Base-by-base conservation (phyloP, 2,888 invertebrate species). In the Tenodera sinensis region DNA sequence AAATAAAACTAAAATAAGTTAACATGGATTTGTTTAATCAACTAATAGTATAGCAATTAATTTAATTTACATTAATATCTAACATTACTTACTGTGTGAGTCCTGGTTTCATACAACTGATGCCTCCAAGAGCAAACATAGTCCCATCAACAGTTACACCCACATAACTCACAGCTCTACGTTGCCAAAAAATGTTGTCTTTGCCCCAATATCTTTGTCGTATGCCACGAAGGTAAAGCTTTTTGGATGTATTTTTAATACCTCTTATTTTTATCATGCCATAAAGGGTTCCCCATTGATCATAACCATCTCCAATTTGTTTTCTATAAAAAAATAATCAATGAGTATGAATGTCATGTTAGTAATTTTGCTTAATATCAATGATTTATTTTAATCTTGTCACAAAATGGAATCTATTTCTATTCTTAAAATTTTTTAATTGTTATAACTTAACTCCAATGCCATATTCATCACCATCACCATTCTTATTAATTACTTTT, bases 271-370 rank as follows among this genome's bases (percentile, higher is more conserved):
- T 93, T 89, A 96, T 92, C 28, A 94, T 94, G 0, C 96, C 96
- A 90, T 95, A 94, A 28, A 96, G 91, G 0, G 94, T 93, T 7
- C 96, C 96, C 93, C 95, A 96, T 92, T 96, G 96, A 90, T 95
- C 93, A 92, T 95, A 96, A 87, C 95, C 95, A 4, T 93, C 93
- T 28, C 90, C 89, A 12, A 88, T 82, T 9, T 90, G 71, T 6
- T 88, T 30, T 9, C 90, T 90, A 89, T 34, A 71, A 47, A 82
- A 82, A 27, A 83, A 27, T 85, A 20, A 27, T 85, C 8, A 84
- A 28, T 8, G 8, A 28, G 87, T 15, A 34, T 30, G 54, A 28
- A 42, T 42, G 42, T 12, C 34, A 42, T 34, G 34, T 34, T 34
- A 34, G 8, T 34, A 8, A 42, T 42, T 12, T 42, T 42, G 42